A percentile compares a stretch with the other conserved stretches of the same genome.
These are phyloP conservation scores for Poecilia latipinna DNA, from an alignment of 2,113 vertebrate genomes.

Conservation along the genomic window DNA sequence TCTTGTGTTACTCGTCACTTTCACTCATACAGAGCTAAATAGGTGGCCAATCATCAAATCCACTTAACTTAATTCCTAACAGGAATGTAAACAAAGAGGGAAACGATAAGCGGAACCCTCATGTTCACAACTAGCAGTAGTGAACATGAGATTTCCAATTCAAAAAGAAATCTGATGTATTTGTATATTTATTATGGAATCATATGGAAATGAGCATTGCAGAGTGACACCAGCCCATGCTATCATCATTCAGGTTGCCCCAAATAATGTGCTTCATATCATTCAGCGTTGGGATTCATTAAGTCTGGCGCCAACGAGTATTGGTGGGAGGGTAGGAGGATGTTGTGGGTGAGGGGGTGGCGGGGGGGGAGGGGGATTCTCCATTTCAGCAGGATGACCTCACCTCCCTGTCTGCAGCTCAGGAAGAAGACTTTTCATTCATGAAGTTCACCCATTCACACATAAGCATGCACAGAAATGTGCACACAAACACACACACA, in stretches of 20 bases:
- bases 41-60: conserved; percentile 59
- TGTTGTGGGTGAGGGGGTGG: neutral
- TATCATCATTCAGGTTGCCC: conserved; percentile 54
- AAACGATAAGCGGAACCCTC: conserved; percentile 41
- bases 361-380: conserved; percentile 58
- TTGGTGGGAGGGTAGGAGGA: conserved; percentile 22
- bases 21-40: conserved; percentile 51
- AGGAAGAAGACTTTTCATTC: conserved; percentile 73
- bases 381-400: conserved; percentile 76
- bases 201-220: neutral
- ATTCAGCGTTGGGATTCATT: conserved; percentile 56
- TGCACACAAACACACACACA: no score
- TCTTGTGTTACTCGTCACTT: conserved; percentile 64
- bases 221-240: conserved; percentile 14
- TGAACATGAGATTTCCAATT: conserved; percentile 2
- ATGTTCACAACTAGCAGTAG: conserved; percentile 23
- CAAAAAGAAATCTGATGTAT: neutral
- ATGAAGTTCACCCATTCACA: conserved; percentile 68
- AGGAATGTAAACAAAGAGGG: conserved; percentile 37
- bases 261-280: conserved; percentile 20
- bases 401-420: conserved; percentile 72
- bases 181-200: neutral
- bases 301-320: conserved; percentile 68
- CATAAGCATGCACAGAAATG: neutral
- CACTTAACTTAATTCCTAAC: conserved; percentile 44